Percentiles rank a stretch among this genome's conserved stretches.
phyloP scores from a whole-genome alignment of 2,797 vertebrate genomes.

The Thaleichthys pacificus region DNA sequence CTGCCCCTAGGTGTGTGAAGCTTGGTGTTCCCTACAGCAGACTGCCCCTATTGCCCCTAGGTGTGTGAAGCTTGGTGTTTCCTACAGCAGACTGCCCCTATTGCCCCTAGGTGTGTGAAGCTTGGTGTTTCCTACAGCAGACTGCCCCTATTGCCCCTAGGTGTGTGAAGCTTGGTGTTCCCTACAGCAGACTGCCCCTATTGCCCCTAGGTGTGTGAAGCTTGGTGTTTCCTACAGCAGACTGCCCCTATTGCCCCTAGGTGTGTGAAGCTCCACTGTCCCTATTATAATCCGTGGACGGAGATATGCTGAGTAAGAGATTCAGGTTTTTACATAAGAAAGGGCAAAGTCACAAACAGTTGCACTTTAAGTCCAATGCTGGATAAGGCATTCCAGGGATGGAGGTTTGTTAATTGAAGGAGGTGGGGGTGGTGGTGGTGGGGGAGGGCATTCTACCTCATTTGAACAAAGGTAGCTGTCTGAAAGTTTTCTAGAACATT shows the following conservation, averaged over 20 bases:
- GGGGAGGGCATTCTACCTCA: neutral
- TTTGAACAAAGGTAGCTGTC: conserved; percentile 26
- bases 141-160: too few relatives aligned
- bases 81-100: conserved; percentile 3
- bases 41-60: neutral
- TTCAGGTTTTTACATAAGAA: conserved; percentile 37
- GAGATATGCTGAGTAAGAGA: conserved; percentile 31
- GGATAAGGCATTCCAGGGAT: conserved; percentile 68
- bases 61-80: conserved; percentile 13
- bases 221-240: neutral
- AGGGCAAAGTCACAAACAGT: conserved; percentile 47
- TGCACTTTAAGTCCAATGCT: conserved; percentile 52
- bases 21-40: neutral
- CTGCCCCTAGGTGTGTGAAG: conserved; percentile 21
- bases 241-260: conserved; percentile 1
- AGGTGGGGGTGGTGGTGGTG: neutral
- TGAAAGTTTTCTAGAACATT: conserved; percentile 43
- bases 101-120: too few relatives aligned
- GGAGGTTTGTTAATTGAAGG: conserved; percentile 37
- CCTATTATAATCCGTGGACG: conserved; percentile 25
- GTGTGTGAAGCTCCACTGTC: neutral
- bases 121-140: too few relatives aligned
- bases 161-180: neutral
- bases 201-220: too few relatives aligned
- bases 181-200: conserved; percentile 1